A percentile compares a stretch with the other conserved stretches of the same genome.
Conservation (phyloP, 2,113 vertebrate genomes). For the Melospiza melodia region DNA sequence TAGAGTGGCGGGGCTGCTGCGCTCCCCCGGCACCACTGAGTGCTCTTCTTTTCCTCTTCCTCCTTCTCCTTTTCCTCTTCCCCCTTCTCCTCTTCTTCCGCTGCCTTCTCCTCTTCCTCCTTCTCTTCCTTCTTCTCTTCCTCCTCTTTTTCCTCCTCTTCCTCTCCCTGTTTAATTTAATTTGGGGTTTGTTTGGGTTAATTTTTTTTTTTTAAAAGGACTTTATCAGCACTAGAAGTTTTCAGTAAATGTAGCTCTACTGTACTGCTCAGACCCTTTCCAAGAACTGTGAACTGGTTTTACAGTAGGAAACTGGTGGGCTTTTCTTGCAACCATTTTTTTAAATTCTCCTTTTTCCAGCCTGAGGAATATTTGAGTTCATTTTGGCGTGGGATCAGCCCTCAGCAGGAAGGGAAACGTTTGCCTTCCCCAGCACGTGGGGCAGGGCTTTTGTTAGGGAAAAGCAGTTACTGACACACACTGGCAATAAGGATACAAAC, state of each 20-base stretch:
- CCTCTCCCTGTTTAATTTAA: constrained; percentile 40
- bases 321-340: not conserved
- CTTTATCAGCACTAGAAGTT: constrained; percentile 42
- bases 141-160: not conserved
- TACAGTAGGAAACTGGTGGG: not conserved
- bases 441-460: not conserved
- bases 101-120: not conserved
- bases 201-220: not conserved
- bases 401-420: fast-evolving
- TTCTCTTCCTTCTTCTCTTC: not conserved
- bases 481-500: not conserved
- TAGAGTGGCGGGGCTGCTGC: not conserved
- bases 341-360: not conserved
- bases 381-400: not conserved
- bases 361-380: not conserved
- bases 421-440: fast-evolving
- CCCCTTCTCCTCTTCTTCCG: not conserved
- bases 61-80: fast-evolving
- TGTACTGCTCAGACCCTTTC: constrained; percentile 33
- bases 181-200: not conserved
- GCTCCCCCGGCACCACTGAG: fast-evolving
- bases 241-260: constrained; percentile 38
- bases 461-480: not conserved
- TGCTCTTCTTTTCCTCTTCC: not conserved
- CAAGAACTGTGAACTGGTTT: not conserved